phyloP scores from a whole-genome alignment of 2,113 vertebrate species.

The Gambusia holbrooki region DNA sequence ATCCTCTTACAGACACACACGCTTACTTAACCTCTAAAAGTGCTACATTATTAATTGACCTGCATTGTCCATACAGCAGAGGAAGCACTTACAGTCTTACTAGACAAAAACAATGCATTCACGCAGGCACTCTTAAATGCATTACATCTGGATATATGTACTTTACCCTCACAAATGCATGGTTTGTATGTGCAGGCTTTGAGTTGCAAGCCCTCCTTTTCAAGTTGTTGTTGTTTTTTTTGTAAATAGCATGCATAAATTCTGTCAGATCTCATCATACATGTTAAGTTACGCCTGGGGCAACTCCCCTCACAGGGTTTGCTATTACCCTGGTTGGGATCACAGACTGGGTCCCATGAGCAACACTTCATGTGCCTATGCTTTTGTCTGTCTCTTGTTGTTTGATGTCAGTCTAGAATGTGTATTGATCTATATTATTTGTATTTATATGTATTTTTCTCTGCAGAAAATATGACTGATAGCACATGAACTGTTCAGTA shows the following conservation, averaged over 20 bases:
- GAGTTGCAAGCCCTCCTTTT: background rate
- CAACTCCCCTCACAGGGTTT: constrained; percentile 50
- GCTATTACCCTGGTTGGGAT: constrained; percentile 51
- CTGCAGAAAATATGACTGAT: constrained; percentile 6
- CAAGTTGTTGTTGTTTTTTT: constrained; percentile 52
- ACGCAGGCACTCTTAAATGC: background rate
- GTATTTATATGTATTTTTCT: constrained; percentile 1
- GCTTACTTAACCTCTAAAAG: constrained; percentile 70
- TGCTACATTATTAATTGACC: constrained; percentile 77
- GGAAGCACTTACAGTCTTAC: constrained; percentile 39
- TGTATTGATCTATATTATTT: background rate
- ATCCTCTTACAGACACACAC: constrained; percentile 43
- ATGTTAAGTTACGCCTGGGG: constrained; percentile 63
- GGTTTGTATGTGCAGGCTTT: constrained; percentile 1
- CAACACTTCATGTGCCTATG: constrained; percentile 45
- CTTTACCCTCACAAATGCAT: background rate
- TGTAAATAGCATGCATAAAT: constrained; percentile 59
- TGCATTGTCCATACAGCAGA: constrained; percentile 61
- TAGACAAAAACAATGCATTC: constrained; percentile 8
- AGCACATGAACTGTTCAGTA: constrained; percentile 10
- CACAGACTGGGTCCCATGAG: constrained; percentile 57
- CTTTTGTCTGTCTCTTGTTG: constrained; percentile 56
- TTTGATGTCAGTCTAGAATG: constrained; percentile 48
- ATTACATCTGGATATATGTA: background rate
- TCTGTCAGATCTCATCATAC: constrained; percentile 58